Conservation (phyloP, 2,113 vertebrate species). For the Gopherus evgoodei region DNA sequence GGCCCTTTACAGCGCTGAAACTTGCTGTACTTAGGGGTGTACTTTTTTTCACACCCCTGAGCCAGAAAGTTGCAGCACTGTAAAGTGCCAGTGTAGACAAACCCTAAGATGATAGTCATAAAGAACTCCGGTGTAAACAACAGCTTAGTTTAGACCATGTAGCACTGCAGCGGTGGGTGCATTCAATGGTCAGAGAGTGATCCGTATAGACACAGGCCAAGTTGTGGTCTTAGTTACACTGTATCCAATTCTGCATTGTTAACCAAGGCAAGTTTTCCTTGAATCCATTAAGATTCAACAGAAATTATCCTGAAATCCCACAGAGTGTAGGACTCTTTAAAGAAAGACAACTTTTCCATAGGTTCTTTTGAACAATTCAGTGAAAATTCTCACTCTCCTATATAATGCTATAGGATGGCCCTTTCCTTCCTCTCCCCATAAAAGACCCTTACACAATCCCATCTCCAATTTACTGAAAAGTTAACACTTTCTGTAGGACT, state of each 20-base stretch:
- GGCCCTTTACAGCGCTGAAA: too few species aligned
- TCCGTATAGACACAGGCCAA: neutral
- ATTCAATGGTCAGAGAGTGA: neutral
- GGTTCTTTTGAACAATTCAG: neutral
- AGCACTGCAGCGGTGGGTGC: neutral
- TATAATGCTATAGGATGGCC: neutral
- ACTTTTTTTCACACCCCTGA: too few species aligned
- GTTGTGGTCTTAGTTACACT: neutral
- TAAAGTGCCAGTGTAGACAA: too few species aligned
- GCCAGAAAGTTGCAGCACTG: too few species aligned
- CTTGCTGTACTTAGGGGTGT: too few species aligned
- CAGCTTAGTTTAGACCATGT: neutral
- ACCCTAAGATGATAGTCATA: neutral
- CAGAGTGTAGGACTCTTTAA: neutral
- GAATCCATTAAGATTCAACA: neutral
- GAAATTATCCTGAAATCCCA: neutral
- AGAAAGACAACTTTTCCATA: neutral
- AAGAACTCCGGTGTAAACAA: neutral
- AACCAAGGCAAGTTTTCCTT: neutral
- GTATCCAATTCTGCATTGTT: neutral
- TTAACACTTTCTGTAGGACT: neutral
- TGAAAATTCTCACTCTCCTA: neutral
- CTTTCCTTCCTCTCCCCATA: neutral
- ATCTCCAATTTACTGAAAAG: neutral
- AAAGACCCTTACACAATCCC: neutral